phyloP scores from a whole-genome alignment of 2,797 vertebrate genomes.

The Xenops minutus region DNA sequence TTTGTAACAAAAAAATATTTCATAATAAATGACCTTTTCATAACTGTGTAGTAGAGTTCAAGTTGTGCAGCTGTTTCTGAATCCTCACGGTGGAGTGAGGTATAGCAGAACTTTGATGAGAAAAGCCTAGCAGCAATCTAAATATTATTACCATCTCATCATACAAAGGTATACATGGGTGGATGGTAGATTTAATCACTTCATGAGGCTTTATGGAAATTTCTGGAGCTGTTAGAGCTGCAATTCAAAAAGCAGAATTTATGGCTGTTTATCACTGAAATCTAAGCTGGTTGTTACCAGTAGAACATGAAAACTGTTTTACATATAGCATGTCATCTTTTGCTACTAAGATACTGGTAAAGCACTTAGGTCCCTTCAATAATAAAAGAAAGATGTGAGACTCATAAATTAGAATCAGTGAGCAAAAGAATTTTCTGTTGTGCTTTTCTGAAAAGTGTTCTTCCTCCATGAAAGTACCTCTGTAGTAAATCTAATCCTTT shows the following conservation, averaged over 20 bases:
- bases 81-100: not conserved
- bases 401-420: not conserved
- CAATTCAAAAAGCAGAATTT: not conserved
- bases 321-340: not conserved
- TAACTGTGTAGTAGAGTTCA: not conserved
- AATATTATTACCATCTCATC: not conserved
- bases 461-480: not conserved
- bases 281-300: not conserved
- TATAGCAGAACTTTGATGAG: not conserved
- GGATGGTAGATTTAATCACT: not conserved
- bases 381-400: not conserved
- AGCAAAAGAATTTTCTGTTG: not conserved
- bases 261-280: not conserved
- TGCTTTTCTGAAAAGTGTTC: not conserved
- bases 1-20: not conserved
- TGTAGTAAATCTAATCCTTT: conserved; percentile 7
- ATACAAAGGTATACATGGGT: not conserved
- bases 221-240: not conserved
- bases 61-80: not conserved
- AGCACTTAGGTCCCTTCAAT: not conserved
- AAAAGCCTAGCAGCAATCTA: rapidly evolving
- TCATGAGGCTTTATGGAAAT: not conserved
- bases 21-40: not conserved
- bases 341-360: not conserved
- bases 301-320: not conserved